phyloP scores from a whole-genome alignment of 2,888 invertebrate genomes.

The Paralinhomoeus sp. region DNA sequence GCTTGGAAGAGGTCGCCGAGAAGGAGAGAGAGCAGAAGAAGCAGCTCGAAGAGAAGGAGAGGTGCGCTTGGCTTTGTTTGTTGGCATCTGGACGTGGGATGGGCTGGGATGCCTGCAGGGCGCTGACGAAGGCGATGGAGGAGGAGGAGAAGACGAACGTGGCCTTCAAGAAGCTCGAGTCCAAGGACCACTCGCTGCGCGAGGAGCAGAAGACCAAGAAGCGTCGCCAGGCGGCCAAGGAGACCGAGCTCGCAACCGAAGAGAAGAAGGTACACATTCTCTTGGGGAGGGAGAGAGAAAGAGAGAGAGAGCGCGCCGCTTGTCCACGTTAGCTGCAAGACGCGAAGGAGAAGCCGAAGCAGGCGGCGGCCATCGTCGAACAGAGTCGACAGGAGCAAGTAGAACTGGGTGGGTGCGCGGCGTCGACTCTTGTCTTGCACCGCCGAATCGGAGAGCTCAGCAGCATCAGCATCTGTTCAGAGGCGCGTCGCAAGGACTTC shows the following conservation, averaged over 20 bases:
- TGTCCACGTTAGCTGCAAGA: slow-evolving; percentile 30
- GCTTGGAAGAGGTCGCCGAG: slow-evolving; percentile 36
- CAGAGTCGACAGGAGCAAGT: slow-evolving; percentile 19
- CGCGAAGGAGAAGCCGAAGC: slow-evolving; percentile 36
- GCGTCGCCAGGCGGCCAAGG: slow-evolving; percentile 1
- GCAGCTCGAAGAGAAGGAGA: slow-evolving; percentile 37
- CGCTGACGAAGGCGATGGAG: neutral
- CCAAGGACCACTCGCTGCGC: slow-evolving; percentile 8
- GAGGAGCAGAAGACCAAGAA: slow-evolving; percentile 4
- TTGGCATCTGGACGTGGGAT: slow-evolving; percentile 3
- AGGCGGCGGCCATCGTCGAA: slow-evolving; percentile 7
- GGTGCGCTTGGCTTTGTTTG: slow-evolving; percentile 28
- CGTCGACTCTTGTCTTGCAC: too few species aligned
- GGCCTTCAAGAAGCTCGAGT: neutral
- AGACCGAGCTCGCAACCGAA: slow-evolving; percentile 33
- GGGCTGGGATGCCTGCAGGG: too few species aligned
- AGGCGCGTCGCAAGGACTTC: slow-evolving; percentile 16
- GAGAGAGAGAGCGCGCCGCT: neutral
- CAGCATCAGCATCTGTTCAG: slow-evolving; percentile 4
- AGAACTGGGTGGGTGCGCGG: slow-evolving; percentile 8
- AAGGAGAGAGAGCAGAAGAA: slow-evolving; percentile 38
- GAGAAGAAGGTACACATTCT: slow-evolving; percentile 29
- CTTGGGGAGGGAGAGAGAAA: slow-evolving; percentile 5
- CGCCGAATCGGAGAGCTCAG: too few species aligned
- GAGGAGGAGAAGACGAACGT: neutral